Conservation (phyloP, 2,797 vertebrate genomes). For the Gymnopithys bicolor region DNA sequence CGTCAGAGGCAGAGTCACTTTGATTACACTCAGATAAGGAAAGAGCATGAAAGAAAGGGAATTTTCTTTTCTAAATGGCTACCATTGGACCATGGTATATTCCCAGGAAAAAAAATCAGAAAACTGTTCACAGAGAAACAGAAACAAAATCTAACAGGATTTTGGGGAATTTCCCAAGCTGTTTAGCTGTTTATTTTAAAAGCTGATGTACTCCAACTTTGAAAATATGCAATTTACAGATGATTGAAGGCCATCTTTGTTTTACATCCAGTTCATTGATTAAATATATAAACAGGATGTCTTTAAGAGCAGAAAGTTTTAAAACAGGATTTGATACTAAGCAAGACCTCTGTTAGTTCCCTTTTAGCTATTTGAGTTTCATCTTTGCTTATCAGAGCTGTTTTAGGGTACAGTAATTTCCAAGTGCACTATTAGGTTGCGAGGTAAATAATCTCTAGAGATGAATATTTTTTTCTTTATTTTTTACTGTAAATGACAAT, state of each 20-base stretch:
- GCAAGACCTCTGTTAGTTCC: conserved; percentile 73
- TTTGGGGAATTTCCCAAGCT: conserved; percentile 2
- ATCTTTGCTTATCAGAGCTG: conserved; percentile 75
- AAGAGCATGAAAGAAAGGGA: neutral
- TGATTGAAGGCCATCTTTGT: neutral
- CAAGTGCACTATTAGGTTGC: conserved; percentile 28
- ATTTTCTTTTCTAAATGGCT: neutral
- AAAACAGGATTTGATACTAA: conserved; percentile 80
- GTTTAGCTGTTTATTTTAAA: conserved; percentile 1
- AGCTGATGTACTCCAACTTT: neutral
- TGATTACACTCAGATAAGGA: neutral
- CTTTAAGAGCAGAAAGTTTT: conserved; percentile 76
- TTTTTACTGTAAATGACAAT: conserved; percentile 73
- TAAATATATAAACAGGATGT: conserved; percentile 74
- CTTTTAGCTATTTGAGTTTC: conserved; percentile 77
- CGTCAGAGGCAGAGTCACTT: neutral
- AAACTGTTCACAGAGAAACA: neutral
- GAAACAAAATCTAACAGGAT: conserved; percentile 24
- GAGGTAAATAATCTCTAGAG: conserved; percentile 67
- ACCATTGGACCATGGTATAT: neutral
- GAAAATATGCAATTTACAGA: neutral
- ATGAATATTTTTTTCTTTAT: conserved; percentile 62
- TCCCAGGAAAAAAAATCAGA: neutral
- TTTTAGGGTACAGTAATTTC: conserved; percentile 71
- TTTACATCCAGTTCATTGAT: conserved; percentile 51